Conservation (phyloP, 2,113 vertebrate species). For the Pterocles orientalis region DNA sequence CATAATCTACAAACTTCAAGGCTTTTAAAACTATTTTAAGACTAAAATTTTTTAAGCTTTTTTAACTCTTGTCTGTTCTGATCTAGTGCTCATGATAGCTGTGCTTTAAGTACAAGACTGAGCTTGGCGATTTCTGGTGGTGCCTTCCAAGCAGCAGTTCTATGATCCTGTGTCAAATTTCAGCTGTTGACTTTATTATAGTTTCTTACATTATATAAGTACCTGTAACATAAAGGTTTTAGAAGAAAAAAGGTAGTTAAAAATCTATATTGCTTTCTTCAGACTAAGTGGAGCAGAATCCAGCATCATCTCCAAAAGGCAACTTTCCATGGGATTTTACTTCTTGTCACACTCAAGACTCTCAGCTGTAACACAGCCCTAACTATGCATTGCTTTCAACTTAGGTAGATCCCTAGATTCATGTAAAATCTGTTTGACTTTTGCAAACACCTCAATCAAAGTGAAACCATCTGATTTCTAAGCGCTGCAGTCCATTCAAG, state of each 20-base stretch:
- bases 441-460: no score
- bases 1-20: background rate
- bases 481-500: background rate
- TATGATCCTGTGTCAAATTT: background rate
- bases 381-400: background rate
- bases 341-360: background rate
- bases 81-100: background rate
- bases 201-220: background rate
- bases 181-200: background rate
- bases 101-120: background rate
- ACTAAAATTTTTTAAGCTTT: background rate
- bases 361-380: background rate
- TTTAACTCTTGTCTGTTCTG: background rate
- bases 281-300: background rate
- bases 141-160: background rate
- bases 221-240: background rate
- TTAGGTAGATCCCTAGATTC: background rate
- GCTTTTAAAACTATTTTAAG: background rate
- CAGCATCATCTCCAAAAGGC: background rate
- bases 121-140: background rate
- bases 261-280: background rate
- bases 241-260: background rate
- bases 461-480: no score
- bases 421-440: background rate
- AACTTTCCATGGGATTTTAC: background rate